Base-by-base conservation (phyloP, 2,797 vertebrate genomes). In the Pithecia hirsuta region DNA sequence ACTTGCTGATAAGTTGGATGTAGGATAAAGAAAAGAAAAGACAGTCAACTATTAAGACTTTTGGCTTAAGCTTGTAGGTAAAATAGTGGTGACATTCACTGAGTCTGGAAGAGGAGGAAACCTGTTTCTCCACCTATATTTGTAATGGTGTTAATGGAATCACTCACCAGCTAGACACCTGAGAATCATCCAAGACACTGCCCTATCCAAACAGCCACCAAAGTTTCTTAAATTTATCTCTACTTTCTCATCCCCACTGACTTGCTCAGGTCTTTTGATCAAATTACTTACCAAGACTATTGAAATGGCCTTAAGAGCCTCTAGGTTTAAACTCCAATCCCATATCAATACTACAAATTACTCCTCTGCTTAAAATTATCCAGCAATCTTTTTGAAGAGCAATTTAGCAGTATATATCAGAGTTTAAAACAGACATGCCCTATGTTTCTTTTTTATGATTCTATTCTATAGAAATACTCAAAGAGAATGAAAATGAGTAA, bases 401-500 rank as follows among this genome's bases (percentile, higher is more conserved):
- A 74, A 78, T 48, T 44, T 93, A 85, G 44, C 30, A 72, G 30
- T 81, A 33, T 39, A 55, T 95, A 79, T 11, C 57, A 44, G 84
- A 93, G 81, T 94, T 74, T 96, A 96, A 96, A 85, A 86, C 28
- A 10, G 67, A 82, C 36, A 64, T 30, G 22, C 9, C 59, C 17
- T 92, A 75, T 81, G 72, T 61, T 91, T 91, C 50, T 86, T 78
- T 80, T 64, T 84, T 84, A 70, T 13, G 59, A 93, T 61, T 93
- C 46, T 86, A 44, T 50, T 28, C 72, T 92, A 57, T 2, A 91
- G 55, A 95, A 96, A 92, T 64, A 96, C 7, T 55, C 22, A 4
- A 76, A 92, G 24, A 95, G 8, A 94, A 93, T 72, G 26, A 93
- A 83, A 96, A 64, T 28, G 17, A 33, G 20, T 76, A 92, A 90